Evolutionary conservation across 2,113 vertebrate species (phyloP).

Genomic region (Galeopterus variegatus): DNA sequence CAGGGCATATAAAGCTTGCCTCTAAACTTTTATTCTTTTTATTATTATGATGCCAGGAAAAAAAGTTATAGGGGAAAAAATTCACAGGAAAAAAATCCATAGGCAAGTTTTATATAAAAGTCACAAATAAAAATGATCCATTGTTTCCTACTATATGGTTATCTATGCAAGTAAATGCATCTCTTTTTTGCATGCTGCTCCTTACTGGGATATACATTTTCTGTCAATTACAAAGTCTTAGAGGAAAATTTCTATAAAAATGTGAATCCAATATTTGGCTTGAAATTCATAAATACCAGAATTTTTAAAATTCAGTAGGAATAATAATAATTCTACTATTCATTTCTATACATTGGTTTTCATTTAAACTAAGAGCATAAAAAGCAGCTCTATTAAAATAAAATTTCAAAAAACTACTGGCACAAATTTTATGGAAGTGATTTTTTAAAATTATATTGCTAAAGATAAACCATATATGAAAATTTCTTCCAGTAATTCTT

Average conservation of each 20-base stretch:
- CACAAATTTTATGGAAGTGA: slow-evolving; percentile 49
- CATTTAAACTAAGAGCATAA: slow-evolving; percentile 40
- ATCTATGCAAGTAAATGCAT: slow-evolving; percentile 35
- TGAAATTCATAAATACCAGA: slow-evolving; percentile 50
- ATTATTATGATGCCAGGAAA: background rate
- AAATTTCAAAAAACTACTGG: background rate
- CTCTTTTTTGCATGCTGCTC: slow-evolving; percentile 48
- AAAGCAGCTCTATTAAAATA: background rate
- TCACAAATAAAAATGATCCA: slow-evolving; percentile 50
- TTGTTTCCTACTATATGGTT: slow-evolving; percentile 48
- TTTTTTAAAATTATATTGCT: slow-evolving; percentile 50
- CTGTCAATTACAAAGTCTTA: slow-evolving; percentile 29
- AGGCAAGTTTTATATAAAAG: slow-evolving; percentile 14
- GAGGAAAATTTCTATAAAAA: slow-evolving; percentile 55
- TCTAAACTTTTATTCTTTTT: slow-evolving; percentile 51
- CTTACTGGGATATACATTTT: slow-evolving; percentile 28
- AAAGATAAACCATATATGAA: slow-evolving; percentile 45
- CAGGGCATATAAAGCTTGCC: slow-evolving; percentile 3
- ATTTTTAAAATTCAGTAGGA: slow-evolving; percentile 27
- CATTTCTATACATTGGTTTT: slow-evolving; percentile 24
- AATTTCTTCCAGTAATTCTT: too few species aligned
- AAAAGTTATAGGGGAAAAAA: background rate
- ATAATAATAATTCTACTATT: slow-evolving; percentile 9
- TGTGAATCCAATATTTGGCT: slow-evolving; percentile 23
- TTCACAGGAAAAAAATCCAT: slow-evolving; percentile 4